Percentiles rank a stretch among this genome's conserved stretches.
phyloP scores from a whole-genome alignment of 2,113 vertebrate species.

The Corythaixoides concolor region DNA sequence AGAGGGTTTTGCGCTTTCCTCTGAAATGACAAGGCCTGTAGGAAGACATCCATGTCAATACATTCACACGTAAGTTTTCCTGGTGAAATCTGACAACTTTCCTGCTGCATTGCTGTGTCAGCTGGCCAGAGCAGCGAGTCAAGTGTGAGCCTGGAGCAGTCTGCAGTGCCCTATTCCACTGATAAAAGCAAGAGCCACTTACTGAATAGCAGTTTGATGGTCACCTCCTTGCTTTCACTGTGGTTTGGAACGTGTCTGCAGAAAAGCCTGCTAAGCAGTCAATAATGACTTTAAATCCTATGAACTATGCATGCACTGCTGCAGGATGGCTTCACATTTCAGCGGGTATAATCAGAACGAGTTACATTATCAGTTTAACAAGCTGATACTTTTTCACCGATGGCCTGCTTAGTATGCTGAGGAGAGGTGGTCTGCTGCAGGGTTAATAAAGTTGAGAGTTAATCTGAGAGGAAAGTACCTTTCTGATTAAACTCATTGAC shows the following conservation, averaged over 20 bases:
- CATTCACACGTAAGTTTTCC: too few species aligned
- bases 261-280: background rate
- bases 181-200: fast-evolving
- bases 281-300: background rate
- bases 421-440: background rate
- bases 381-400: fast-evolving
- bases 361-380: background rate
- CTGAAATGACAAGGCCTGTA: background rate
- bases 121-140: background rate
- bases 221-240: fast-evolving
- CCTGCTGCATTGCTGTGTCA: background rate
- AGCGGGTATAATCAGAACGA: background rate
- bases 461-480: background rate
- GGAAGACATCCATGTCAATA: fast-evolving
- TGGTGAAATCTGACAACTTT: background rate
- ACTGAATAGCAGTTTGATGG: fast-evolving
- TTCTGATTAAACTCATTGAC: background rate
- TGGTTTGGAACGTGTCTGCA: background rate
- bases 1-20: background rate
- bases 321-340: background rate
- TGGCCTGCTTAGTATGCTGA: background rate
- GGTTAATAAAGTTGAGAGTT: background rate
- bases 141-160: background rate
- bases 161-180: fast-evolving
- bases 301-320: fast-evolving